phyloP scores from a whole-genome alignment of 2,113 vertebrate genomes.

The Scomber colias region DNA sequence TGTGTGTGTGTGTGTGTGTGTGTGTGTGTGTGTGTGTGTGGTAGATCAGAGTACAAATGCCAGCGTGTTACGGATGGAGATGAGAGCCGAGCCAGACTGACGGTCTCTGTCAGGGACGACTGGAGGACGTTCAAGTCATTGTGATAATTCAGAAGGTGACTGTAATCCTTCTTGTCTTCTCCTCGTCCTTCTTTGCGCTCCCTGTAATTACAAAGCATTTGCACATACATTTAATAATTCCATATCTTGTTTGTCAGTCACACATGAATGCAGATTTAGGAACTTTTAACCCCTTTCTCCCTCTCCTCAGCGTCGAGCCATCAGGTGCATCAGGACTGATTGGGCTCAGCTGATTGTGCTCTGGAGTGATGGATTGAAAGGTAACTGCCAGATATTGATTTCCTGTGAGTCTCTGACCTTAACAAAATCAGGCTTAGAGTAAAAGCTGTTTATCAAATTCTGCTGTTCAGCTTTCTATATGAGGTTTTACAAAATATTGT shows the following conservation, averaged over 20 bases:
- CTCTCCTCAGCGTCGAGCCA: conserved; percentile 79
- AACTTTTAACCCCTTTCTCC: conserved; percentile 5
- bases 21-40: not conserved
- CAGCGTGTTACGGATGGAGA: conserved; percentile 7
- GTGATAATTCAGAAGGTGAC: conserved; percentile 73
- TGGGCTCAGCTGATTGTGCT: conserved; percentile 86
- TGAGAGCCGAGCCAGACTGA: conserved; percentile 34
- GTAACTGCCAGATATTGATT: conserved; percentile 79
- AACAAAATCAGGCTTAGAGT: conserved; percentile 25
- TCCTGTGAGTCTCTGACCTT: conserved; percentile 45
- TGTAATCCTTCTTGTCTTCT: conserved; percentile 45
- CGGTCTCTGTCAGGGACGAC: conserved; percentile 56
- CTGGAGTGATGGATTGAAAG: conserved; percentile 86
- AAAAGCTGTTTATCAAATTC: conserved; percentile 48
- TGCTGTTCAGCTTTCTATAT: conserved; percentile 22
- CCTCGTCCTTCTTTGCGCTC: conserved; percentile 11
- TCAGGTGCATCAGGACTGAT: conserved; percentile 77
- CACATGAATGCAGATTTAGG: conserved; percentile 78
- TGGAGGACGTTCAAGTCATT: conserved; percentile 52
- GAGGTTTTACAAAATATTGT: conserved; percentile 1
- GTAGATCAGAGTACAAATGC: conserved; percentile 62
- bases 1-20: no score
- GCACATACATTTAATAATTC: not conserved
- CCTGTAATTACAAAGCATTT: conserved; percentile 2
- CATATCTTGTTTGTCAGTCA: not conserved